A percentile compares a stretch with the other conserved stretches of the same genome.
phyloP scores from a whole-genome alignment of 2,113 vertebrate species.

The Orientallactaga bullata region DNA sequence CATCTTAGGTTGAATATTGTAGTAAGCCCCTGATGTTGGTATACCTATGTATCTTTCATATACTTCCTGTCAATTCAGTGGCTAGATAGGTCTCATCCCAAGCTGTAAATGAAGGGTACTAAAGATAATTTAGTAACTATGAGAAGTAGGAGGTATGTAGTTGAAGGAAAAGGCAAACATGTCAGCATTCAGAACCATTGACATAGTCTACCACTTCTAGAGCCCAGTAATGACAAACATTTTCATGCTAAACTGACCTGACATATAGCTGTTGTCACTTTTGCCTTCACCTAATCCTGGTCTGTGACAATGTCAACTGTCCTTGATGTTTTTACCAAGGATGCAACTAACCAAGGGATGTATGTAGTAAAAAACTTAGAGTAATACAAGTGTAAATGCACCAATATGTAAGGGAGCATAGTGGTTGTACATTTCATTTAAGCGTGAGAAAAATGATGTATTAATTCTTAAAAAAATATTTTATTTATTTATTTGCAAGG shows the following conservation, averaged over 20 bases:
- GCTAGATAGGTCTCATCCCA: neutral
- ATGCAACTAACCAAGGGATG: neutral
- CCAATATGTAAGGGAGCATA: neutral
- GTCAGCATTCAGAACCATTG: neutral
- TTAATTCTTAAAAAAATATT: no score
- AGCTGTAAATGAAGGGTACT: neutral
- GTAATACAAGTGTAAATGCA: no score
- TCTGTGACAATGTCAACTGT: neutral
- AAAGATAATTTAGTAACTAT: neutral
- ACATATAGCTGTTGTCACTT: neutral
- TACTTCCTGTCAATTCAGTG: neutral
- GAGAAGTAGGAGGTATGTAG: neutral
- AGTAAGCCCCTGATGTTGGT: neutral
- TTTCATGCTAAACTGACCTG: neutral
- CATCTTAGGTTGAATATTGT: conserved; percentile 1
- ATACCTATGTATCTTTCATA: neutral
- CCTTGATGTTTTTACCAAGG: neutral
- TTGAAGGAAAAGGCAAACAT: neutral
- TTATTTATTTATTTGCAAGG: no score
- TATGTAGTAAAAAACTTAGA: neutral
- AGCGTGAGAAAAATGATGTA: no score
- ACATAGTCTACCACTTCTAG: neutral
- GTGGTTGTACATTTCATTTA: neutral
- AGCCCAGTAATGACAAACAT: neutral
- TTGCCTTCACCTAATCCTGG: conserved; percentile 1